These are phyloP conservation scores for Caenorhabditis zanzibari DNA, from an alignment of 2,888 invertebrate genomes.

Conservation along the genomic window DNA sequence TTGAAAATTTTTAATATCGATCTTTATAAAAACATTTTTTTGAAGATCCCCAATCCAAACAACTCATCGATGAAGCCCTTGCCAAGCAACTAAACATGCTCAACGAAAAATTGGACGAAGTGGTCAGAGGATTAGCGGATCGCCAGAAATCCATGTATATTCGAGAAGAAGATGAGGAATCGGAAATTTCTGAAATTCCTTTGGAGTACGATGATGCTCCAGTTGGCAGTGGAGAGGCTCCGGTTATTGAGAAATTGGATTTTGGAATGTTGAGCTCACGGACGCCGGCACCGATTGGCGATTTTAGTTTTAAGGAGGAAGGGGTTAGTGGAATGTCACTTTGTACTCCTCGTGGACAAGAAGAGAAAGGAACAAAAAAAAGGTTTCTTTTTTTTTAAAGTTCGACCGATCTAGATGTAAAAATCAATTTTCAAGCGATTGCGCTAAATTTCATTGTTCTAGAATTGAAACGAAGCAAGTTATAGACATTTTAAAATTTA, in stretches of 20 bases:
- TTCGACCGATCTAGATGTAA: no score
- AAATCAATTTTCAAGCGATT: no score
- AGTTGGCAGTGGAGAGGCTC: slow-evolving; percentile 1
- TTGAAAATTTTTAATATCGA: no score
- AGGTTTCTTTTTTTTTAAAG: no score
- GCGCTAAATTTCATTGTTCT: no score
- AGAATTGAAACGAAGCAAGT: no score
- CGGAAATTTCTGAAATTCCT: slow-evolving; percentile 46
- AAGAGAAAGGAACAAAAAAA: no score
- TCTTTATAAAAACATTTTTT: no score
- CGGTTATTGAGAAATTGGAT: slow-evolving; percentile 58
- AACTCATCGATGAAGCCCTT: slow-evolving; percentile 34
- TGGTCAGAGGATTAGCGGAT: slow-evolving; percentile 33
- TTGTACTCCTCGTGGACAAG: neutral
- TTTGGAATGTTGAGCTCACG: slow-evolving; percentile 38
- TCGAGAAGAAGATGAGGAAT: slow-evolving; percentile 61
- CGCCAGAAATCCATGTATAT: slow-evolving; percentile 51
- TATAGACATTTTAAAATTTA: no score
- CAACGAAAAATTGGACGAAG: slow-evolving; percentile 49
- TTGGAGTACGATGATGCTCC: slow-evolving; percentile 50
- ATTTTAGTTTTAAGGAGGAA: slow-evolving; percentile 9
- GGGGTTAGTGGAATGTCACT: no score
- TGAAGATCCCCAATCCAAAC: neutral
- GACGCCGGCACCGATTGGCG: slow-evolving; percentile 27
- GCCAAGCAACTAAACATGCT: slow-evolving; percentile 33